Conservation (phyloP, 1,140 invertebrate species). For the Oryctes rhinoceros region DNA sequence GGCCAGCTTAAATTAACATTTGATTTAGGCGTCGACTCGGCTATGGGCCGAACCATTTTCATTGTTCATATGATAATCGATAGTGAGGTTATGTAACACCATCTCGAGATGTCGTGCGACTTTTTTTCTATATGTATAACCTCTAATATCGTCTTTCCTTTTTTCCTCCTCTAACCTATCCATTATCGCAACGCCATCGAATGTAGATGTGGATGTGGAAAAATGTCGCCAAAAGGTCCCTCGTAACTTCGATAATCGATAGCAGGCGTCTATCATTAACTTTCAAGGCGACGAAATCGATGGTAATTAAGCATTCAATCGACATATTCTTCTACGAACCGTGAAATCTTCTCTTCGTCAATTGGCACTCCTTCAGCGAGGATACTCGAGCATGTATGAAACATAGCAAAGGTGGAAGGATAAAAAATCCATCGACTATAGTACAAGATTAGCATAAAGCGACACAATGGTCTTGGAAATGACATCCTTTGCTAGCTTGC, state of each 20-base stretch:
- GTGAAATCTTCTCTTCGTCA: too few species aligned
- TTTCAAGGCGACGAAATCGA: not conserved
- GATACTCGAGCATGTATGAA: too few species aligned
- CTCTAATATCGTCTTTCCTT: not conserved
- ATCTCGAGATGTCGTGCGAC: not conserved
- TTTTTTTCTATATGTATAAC: too few species aligned
- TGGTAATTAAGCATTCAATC: not conserved
- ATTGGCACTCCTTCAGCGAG: too few species aligned
- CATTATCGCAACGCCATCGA: not conserved
- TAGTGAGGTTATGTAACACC: not conserved
- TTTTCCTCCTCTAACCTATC: not conserved
- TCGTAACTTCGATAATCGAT: not conserved
- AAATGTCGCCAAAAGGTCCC: conserved; percentile 2
- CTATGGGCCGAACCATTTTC: conserved; percentile 57
- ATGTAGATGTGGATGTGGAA: not conserved
- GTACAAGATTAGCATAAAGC: too few species aligned
- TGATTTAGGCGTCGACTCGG: conserved; percentile 56
- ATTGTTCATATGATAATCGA: conserved; percentile 59
- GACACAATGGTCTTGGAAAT: too few species aligned
- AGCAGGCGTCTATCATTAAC: not conserved
- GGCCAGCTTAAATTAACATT: conserved; percentile 59
- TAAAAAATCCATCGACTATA: too few species aligned
- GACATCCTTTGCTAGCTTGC: too few species aligned
- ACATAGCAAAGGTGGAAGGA: too few species aligned
- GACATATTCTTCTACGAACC: too few species aligned